Evolutionary conservation across 2,113 vertebrate species (phyloP).

Genomic region (Megaleporinus macrocephalus): DNA sequence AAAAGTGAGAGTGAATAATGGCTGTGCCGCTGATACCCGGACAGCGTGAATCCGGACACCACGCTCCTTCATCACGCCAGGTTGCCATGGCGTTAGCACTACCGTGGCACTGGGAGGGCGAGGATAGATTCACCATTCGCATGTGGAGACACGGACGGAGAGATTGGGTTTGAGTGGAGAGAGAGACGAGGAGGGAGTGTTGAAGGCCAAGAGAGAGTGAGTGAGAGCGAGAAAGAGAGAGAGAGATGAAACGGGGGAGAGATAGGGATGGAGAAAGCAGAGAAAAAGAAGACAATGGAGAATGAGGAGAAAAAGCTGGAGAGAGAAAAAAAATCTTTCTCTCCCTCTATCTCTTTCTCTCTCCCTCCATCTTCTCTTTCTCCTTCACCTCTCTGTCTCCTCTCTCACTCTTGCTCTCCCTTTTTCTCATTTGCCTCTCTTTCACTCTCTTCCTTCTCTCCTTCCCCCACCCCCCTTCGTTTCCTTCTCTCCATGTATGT

Average conservation of each 20-base stretch:
- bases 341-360: not conserved
- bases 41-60: not conserved
- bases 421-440: too few relatives aligned
- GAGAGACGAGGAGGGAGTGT: constrained; percentile 63
- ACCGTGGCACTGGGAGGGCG: not conserved
- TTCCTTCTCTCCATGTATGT: not conserved
- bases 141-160: constrained; percentile 26
- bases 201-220: constrained; percentile 66
- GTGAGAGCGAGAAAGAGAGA: not conserved
- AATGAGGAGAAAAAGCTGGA: not conserved
- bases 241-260: not conserved
- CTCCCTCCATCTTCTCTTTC: not conserved
- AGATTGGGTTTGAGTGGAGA: not conserved
- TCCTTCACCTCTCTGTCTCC: too few relatives aligned
- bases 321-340: not conserved
- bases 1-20: constrained; percentile 27
- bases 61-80: not conserved
- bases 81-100: constrained; percentile 51
- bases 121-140: constrained; percentile 39
- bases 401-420: too few relatives aligned
- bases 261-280: not conserved
- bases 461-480: not conserved
- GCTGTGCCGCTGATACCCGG: not conserved
- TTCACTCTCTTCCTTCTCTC: not conserved
- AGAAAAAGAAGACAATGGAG: too few relatives aligned